These are phyloP conservation scores for Brassicogethes aeneus DNA, from an alignment of 2,888 invertebrate species.

Conservation along the genomic window DNA sequence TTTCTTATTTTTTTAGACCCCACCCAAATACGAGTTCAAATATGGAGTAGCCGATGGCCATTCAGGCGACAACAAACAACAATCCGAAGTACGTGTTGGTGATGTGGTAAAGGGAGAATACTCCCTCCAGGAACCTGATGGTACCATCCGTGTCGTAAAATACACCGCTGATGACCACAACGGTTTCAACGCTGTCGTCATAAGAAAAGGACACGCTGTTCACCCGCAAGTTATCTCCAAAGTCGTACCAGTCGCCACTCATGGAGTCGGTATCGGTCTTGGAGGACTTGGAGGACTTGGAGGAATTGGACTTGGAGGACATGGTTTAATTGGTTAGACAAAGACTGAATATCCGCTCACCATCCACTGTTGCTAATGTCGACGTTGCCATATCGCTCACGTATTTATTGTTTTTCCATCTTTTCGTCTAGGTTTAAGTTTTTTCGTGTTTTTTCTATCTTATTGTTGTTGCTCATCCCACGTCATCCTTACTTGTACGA, in stretches of 20 bases:
- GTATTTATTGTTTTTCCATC: too few species aligned
- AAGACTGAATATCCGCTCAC: too few species aligned
- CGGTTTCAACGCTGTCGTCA: conserved; percentile 47
- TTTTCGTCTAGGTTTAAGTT: too few species aligned
- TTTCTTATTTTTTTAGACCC: conserved; percentile 17
- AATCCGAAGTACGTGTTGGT: conserved; percentile 46
- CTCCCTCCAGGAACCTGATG: conserved; percentile 52
- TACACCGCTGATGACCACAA: conserved; percentile 50
- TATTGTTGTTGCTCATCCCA: conserved; percentile 1
- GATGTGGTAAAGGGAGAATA: conserved; percentile 52
- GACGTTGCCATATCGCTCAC: conserved; percentile 1
- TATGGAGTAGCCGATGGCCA: conserved; percentile 48
- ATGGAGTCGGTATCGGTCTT: background rate
- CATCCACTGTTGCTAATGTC: background rate
- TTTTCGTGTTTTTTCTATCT: background rate
- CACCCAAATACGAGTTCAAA: conserved; percentile 37
- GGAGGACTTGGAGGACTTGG: background rate
- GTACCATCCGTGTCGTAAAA: conserved; percentile 51
- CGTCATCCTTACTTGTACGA: too few species aligned
- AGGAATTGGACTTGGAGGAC: too few species aligned
- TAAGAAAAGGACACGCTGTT: conserved; percentile 17
- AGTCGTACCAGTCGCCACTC: background rate
- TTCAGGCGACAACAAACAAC: conserved; percentile 47
- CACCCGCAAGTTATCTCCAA: conserved; percentile 13
- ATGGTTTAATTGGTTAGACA: too few species aligned